Percentiles rank a stretch among this genome's conserved stretches.
Evolutionary conservation across 2,113 vertebrate genomes (phyloP).

Genomic region (Jacana jacana): DNA sequence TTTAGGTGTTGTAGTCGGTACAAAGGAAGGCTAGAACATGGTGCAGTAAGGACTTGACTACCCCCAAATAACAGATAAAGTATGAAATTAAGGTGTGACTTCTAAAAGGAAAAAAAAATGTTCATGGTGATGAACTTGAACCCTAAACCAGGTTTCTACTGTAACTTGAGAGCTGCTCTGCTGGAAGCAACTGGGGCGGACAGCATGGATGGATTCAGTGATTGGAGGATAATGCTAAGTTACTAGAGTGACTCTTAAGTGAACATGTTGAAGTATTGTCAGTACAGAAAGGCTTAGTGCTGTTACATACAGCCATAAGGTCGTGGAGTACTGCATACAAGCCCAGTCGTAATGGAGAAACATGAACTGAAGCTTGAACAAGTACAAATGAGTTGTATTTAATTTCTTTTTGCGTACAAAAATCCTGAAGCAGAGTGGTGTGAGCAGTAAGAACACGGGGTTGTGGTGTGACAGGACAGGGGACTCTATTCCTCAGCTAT

Average conservation of each 20-base stretch:
- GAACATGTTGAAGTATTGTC: background rate
- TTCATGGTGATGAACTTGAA: background rate
- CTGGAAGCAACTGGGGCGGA: background rate
- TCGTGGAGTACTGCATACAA: background rate
- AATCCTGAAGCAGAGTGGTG: background rate
- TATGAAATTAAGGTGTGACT: background rate
- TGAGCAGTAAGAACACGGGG: background rate
- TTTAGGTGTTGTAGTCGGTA: background rate
- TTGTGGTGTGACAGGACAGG: background rate
- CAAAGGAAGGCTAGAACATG: background rate
- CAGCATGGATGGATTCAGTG: background rate
- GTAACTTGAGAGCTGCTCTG: background rate
- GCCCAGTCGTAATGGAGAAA: background rate
- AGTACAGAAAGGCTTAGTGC: background rate
- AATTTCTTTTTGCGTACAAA: background rate
- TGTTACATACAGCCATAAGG: background rate
- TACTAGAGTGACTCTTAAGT: background rate
- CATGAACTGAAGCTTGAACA: background rate
- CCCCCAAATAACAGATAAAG: background rate
- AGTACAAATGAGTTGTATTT: background rate
- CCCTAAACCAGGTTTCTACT: background rate
- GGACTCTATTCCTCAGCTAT: background rate
- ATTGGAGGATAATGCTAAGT: background rate
- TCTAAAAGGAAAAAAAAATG: background rate
- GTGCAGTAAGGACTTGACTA: background rate